phyloP scores from a whole-genome alignment of 1,140 invertebrate genomes.

The Venturia canescens region DNA sequence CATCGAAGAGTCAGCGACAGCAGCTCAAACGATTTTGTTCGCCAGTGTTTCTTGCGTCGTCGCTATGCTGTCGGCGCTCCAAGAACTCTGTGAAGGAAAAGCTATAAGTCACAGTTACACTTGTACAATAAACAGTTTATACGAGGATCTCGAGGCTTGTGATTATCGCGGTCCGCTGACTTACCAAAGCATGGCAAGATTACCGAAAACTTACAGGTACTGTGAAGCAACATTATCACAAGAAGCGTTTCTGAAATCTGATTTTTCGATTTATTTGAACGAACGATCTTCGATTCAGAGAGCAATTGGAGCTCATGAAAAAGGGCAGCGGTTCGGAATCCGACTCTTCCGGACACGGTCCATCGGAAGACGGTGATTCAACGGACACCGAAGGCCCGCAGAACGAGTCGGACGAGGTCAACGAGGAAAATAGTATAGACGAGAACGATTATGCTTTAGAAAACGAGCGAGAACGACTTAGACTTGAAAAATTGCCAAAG shows the following conservation, averaged over 20 bases:
- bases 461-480: conserved; percentile 76
- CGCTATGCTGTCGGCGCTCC: conserved; percentile 88
- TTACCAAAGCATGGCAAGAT: conserved; percentile 88
- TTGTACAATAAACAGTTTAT: conserved; percentile 84
- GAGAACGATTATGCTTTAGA: conserved; percentile 73
- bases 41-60: conserved; percentile 91
- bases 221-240: too few relatives aligned
- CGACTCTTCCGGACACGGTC: conserved; percentile 80
- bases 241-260: too few relatives aligned
- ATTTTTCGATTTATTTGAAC: too few relatives aligned
- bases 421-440: conserved; percentile 75
- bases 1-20: conserved; percentile 86
- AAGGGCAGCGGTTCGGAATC: conserved; percentile 78
- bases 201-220: conserved; percentile 87
- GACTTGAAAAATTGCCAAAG: conserved; percentile 82
- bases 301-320: conserved; percentile 77
- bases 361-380: conserved; percentile 71
- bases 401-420: conserved; percentile 77
- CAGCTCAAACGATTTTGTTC: conserved; percentile 83
- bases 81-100: conserved; percentile 86
- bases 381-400: conserved; percentile 85
- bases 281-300: conserved; percentile 59
- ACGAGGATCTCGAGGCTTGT: conserved; percentile 85
- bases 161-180: conserved; percentile 91
- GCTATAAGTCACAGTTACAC: conserved; percentile 79